Evolutionary conservation across 2,113 vertebrate species (phyloP), one percentile per base, ranked within the genome.

Genomic region (Romanogobio albipinnatus): DNA sequence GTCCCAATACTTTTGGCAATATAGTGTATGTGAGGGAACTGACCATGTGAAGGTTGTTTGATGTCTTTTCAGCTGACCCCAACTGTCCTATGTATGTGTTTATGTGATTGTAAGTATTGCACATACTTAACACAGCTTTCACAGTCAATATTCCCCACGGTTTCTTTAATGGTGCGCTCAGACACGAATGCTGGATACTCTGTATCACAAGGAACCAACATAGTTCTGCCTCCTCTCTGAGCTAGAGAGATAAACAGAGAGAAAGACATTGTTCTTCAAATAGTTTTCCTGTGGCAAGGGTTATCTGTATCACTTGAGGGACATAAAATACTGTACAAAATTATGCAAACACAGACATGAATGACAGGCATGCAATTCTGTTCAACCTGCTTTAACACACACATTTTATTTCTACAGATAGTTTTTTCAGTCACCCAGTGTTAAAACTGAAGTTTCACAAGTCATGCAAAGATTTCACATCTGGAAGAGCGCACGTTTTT

Each of bases 131-230:
- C 93, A 93, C 98, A 99, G 93, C 96, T 96, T 87, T 97, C 96
- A 39, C 98, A 99, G 92, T 96, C 96, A 79, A 99, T 95, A 92
- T 96, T 96, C 86, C 98, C 98, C 22, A 92, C 97, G 87, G 97
- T 99, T 92, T 99, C 98, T 92, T 99, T 99, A 94, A 99, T 99
- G 91, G 98, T 99, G 88, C 98, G 97, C 89, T 99, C 98, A 0
- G 98, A 99, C 90, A 99, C 94, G 84, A 99, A 99, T 13, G 97
- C 98, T 49, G 98, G 98, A 88, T 98, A 99, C 89, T 99, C 98
- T 0, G 97, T 99, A 85, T 99, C 98, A 88, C 98, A 99, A 33
- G 98, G 97, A 88, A 99, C 96, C 91, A 98, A 92, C 92, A 95
- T 96, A 92, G 95, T 94, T 64, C 96, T 96, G 88, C 96, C 92